A percentile compares a stretch with the other conserved stretches of the same genome.
Evolutionary conservation across 2,113 vertebrate species (phyloP).

Genomic region (Etheostoma spectabile): DNA sequence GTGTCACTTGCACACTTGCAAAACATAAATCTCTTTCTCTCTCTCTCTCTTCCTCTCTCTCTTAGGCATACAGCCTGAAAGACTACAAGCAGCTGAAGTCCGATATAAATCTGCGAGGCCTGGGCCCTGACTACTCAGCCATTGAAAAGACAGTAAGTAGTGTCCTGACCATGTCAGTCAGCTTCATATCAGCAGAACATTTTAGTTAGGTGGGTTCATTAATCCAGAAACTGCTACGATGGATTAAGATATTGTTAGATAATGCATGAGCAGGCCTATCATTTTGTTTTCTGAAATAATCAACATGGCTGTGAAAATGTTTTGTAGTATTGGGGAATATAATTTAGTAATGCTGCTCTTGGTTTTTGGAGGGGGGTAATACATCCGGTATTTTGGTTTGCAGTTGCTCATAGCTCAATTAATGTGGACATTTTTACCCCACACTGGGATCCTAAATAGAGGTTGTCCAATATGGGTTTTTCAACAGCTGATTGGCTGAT

Average conservation of each 20-base stretch:
- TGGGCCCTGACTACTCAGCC: conserved; percentile 87
- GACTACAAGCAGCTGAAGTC: conserved; percentile 76
- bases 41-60: not conserved
- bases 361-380: not conserved
- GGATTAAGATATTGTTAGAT: not conserved
- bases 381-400: not conserved
- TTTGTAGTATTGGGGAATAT: not conserved
- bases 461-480: too few relatives aligned
- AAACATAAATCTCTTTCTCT: not conserved
- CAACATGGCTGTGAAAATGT: not conserved
- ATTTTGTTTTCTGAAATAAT: not conserved
- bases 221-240: not conserved
- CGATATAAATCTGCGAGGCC: conserved; percentile 86
- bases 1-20: not conserved
- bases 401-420: not conserved
- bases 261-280: not conserved
- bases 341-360: not conserved
- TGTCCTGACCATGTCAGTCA: not conserved
- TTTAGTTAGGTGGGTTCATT: not conserved
- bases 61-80: conserved; percentile 80
- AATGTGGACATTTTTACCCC: not conserved
- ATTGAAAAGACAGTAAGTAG: conserved; percentile 87
- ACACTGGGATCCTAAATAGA: not conserved
- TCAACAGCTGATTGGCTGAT: too few relatives aligned
- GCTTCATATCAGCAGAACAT: not conserved